Conservation (phyloP, 2,797 vertebrate species). For the Enoplosus armatus region DNA sequence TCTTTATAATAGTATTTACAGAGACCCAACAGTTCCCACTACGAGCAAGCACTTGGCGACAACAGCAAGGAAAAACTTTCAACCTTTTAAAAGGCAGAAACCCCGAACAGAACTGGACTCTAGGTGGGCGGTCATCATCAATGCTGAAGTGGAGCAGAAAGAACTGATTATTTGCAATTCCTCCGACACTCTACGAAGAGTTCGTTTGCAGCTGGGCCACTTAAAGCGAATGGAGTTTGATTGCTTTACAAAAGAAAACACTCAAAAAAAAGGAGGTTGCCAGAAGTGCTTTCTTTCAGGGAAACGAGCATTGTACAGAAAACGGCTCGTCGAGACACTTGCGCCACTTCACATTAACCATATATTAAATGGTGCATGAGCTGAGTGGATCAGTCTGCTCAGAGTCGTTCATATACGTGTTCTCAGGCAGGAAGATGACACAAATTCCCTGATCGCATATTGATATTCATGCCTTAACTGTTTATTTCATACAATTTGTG, state of each 20-base stretch:
- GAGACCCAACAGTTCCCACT: no score
- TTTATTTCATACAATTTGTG: conserved; percentile 35
- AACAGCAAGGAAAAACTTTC: no score
- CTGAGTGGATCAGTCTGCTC: conserved; percentile 18
- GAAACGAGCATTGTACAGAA: conserved; percentile 10
- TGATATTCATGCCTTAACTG: conserved; percentile 6
- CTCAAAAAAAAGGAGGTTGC: background rate
- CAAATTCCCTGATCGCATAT: conserved; percentile 34
- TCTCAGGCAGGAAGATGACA: conserved; percentile 36
- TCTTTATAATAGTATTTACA: no score
- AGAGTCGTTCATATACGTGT: conserved; percentile 9
- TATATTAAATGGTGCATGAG: conserved; percentile 31
- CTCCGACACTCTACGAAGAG: background rate
- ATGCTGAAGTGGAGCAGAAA: background rate
- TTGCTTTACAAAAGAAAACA: conserved; percentile 15
- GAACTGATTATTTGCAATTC: background rate
- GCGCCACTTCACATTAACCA: conserved; percentile 15
- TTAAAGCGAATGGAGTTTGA: background rate
- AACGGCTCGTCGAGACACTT: conserved; percentile 16
- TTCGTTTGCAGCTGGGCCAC: conserved; percentile 3
- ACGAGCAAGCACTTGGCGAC: no score
- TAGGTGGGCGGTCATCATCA: no score
- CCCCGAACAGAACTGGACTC: no score
- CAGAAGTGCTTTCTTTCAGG: conserved; percentile 15
- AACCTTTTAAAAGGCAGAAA: no score